Percentiles rank a stretch among this genome's conserved stretches.
Conservation (phyloP, 2,113 vertebrate species). For the Sorex fumeus region DNA sequence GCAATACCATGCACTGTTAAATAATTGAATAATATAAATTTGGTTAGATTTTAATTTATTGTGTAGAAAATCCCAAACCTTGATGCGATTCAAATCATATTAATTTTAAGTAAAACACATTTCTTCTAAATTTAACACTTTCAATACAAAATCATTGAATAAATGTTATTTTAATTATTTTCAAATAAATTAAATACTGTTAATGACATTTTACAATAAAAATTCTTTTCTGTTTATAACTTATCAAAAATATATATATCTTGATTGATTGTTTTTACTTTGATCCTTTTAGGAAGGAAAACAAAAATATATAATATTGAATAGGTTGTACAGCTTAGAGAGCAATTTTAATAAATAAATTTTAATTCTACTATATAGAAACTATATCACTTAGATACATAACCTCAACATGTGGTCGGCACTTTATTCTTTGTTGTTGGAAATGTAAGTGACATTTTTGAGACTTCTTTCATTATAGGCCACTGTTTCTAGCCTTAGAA, state of each 20-base stretch:
- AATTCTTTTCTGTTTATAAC: slow-evolving; percentile 40
- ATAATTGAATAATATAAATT: not conserved
- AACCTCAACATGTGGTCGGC: not conserved
- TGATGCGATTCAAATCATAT: not conserved
- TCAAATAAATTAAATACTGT: not conserved
- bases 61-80: slow-evolving; percentile 21
- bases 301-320: slow-evolving; percentile 50
- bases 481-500: slow-evolving; percentile 23
- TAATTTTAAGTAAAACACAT: not conserved
- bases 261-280: slow-evolving; percentile 79
- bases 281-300: slow-evolving; percentile 72
- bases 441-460: slow-evolving; percentile 43
- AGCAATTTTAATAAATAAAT: slow-evolving; percentile 80
- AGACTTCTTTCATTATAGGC: slow-evolving; percentile 49
- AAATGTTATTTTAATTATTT: not conserved
- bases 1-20: not conserved
- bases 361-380: slow-evolving; percentile 63
- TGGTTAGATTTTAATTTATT: not conserved
- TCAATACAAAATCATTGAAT: slow-evolving; percentile 18
- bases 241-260: slow-evolving; percentile 68
- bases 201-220: not conserved
- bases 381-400: slow-evolving; percentile 67
- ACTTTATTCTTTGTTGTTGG: slow-evolving; percentile 33
- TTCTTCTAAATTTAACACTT: not conserved
- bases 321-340: slow-evolving; percentile 63